These are phyloP conservation scores for Tauraco hartlaubi DNA, from an alignment of 2,797 vertebrate species.

Conservation along the genomic window DNA sequence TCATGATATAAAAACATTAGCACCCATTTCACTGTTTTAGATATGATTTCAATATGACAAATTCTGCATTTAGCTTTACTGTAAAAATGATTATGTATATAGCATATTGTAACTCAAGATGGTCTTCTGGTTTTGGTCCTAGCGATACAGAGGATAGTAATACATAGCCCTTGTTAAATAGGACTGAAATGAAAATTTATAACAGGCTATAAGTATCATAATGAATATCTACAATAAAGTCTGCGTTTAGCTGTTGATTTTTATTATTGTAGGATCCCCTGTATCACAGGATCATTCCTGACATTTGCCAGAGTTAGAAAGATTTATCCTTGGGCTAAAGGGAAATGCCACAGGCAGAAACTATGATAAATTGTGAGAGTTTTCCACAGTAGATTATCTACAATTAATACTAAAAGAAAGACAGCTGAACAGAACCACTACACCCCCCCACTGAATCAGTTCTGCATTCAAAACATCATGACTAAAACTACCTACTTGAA, in stretches of 20 bases:
- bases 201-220: slow-evolving; percentile 10
- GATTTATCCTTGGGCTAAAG: slow-evolving; percentile 61
- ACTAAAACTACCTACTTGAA: background rate
- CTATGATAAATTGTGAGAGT: slow-evolving; percentile 22
- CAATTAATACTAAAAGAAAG: slow-evolving; percentile 30
- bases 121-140: slow-evolving; percentile 30
- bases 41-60: background rate
- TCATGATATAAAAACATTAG: background rate
- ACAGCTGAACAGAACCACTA: background rate
- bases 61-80: slow-evolving; percentile 16
- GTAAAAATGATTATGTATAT: slow-evolving; percentile 32
- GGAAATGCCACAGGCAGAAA: slow-evolving; percentile 59
- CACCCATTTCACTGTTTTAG: background rate
- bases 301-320: slow-evolving; percentile 56
- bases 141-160: background rate
- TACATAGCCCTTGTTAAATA: slow-evolving; percentile 29
- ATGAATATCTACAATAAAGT: slow-evolving; percentile 54
- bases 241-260: slow-evolving; percentile 70
- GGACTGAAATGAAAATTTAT: slow-evolving; percentile 43
- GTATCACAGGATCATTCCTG: slow-evolving; percentile 45
- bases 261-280: slow-evolving; percentile 60
- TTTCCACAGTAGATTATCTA: slow-evolving; percentile 46
- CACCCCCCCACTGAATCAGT: background rate
- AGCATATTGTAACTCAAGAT: slow-evolving; percentile 12
- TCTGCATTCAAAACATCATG: background rate